Conservation (phyloP, 2,113 vertebrate species). For the Phalacrocorax carbo region DNA sequence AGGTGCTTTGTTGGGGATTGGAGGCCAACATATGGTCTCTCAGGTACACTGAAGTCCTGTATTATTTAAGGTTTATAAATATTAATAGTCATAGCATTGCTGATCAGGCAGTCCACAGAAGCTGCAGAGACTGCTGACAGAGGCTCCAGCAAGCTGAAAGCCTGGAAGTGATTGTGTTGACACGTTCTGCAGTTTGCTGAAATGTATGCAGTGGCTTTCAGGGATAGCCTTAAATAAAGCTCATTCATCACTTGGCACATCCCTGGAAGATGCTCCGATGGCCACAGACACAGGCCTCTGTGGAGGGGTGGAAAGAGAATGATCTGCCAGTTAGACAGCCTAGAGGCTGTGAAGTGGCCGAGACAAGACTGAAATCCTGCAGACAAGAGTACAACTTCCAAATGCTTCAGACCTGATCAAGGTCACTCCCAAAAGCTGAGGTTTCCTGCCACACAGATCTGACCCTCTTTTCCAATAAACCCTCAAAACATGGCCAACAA, state of each 20-base stretch:
- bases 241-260: background rate
- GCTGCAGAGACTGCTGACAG: background rate
- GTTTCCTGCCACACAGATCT: background rate
- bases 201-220: background rate
- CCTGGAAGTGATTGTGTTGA: background rate
- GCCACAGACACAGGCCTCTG: background rate
- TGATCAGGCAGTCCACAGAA: background rate
- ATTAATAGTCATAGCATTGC: constrained; percentile 12
- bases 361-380: background rate
- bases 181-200: background rate
- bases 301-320: background rate
- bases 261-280: background rate
- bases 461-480: background rate
- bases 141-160: background rate
- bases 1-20: background rate
- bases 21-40: constrained; percentile 36
- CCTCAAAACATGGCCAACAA: background rate
- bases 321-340: background rate
- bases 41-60: constrained; percentile 26
- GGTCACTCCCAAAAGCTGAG: background rate
- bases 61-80: constrained; percentile 55
- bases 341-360: background rate
- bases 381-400: background rate
- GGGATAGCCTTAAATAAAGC: background rate
- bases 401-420: background rate